Evolutionary conservation across 1,140 invertebrate species (phyloP).

Genomic region (Calycopis cecrops): DNA sequence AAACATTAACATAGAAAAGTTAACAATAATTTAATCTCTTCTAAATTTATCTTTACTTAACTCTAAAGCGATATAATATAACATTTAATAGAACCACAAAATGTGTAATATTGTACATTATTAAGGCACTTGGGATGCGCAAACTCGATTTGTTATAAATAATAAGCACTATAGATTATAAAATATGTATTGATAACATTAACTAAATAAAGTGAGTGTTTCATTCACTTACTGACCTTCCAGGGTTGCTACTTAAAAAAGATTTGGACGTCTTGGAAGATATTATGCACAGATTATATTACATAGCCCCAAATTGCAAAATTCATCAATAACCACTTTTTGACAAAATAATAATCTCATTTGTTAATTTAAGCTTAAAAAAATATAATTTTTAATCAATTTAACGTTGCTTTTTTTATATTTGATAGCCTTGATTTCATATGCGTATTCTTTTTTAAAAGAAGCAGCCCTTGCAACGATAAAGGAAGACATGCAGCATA

Average conservation of each 20-base stretch:
- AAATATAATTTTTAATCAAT: no score
- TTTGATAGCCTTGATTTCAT: no score
- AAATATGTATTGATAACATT: constrained; percentile 50
- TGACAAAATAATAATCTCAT: no score
- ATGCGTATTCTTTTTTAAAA: constrained; percentile 17
- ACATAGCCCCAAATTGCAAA: no score
- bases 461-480: constrained; percentile 10
- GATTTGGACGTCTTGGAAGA: not conserved
- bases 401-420: no score
- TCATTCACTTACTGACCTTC: constrained; percentile 52
- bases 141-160: constrained; percentile 56
- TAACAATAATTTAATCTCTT: constrained; percentile 75
- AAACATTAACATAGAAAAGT: constrained; percentile 69
- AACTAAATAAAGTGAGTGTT: constrained; percentile 35
- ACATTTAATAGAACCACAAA: constrained; percentile 67
- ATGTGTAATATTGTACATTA: constrained; percentile 62
- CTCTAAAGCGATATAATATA: constrained; percentile 63
- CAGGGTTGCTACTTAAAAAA: constrained; percentile 11
- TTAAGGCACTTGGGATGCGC: constrained; percentile 68
- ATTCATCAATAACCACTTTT: no score
- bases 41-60: constrained; percentile 58
- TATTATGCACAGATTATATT: no score
- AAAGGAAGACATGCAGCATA: constrained; percentile 34
- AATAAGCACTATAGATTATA: constrained; percentile 59
- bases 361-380: no score